Evolutionary conservation across 2,113 vertebrate species (phyloP).

Genomic region (Tylochromis polylepis): DNA sequence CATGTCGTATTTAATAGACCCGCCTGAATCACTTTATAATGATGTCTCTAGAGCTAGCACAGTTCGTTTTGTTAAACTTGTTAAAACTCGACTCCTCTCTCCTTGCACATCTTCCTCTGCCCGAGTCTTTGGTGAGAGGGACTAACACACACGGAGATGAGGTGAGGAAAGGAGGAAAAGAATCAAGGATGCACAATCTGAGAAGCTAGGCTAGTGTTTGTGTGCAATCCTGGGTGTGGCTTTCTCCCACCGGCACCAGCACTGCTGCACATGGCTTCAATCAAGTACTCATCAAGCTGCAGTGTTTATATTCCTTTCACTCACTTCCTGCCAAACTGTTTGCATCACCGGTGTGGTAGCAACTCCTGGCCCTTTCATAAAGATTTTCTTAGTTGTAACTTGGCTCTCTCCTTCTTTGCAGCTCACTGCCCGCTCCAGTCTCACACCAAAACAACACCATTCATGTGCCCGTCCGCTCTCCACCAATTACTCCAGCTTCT

Average conservation of each 20-base stretch:
- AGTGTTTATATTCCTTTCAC: background rate
- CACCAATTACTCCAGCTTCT: background rate
- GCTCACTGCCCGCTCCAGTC: background rate
- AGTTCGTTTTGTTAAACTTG: fast-evolving
- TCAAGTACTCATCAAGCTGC: background rate
- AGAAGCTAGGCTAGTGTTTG: fast-evolving
- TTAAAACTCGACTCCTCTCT: background rate
- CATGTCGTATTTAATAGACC: too few species aligned
- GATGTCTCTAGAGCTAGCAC: background rate
- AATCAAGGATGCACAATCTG: background rate
- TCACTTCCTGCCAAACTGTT: background rate
- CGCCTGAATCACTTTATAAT: background rate
- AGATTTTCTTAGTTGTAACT: background rate
- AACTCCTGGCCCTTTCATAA: background rate
- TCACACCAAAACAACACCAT: background rate
- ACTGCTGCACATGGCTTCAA: background rate
- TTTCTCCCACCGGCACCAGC: background rate
- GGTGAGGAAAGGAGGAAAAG: background rate
- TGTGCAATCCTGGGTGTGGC: background rate
- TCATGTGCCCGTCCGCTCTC: background rate
- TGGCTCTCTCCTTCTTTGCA: background rate
- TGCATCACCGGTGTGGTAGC: background rate
- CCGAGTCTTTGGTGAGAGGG: background rate
- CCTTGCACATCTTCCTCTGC: background rate
- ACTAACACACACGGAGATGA: background rate